Evolutionary conservation across 2,113 vertebrate species (phyloP).

Genomic region (Sterrhoptilus dennistouni): DNA sequence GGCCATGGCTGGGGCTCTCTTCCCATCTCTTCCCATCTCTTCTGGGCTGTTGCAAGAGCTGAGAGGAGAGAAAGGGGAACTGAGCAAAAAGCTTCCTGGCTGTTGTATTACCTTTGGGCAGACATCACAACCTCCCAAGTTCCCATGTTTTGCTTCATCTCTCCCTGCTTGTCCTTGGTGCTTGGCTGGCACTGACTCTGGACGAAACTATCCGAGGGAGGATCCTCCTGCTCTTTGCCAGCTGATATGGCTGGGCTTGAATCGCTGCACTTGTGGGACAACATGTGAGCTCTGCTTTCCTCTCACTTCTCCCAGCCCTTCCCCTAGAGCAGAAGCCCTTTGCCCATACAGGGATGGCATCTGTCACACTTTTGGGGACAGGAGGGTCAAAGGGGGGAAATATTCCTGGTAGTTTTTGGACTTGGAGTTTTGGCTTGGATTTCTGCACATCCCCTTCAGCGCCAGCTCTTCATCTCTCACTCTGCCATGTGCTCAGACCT

Average conservation of each 20-base stretch:
- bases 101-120: neutral
- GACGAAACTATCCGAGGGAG: constrained; percentile 20
- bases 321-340: neutral
- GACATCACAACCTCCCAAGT: neutral
- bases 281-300: neutral
- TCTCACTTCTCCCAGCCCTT: neutral
- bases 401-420: neutral
- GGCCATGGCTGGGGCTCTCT: neutral
- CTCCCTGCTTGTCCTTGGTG: constrained; percentile 18
- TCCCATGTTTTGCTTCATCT: constrained; percentile 29
- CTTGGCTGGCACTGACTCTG: neutral
- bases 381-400: neutral
- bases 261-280: neutral
- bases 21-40: neutral
- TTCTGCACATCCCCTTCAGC: neutral
- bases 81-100: neutral
- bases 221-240: neutral
- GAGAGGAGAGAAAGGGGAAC: constrained; percentile 9
- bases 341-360: neutral
- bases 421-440: neutral
- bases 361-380: neutral
- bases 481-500: neutral
- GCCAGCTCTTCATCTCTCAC: neutral
- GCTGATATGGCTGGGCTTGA: neutral
- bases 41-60: neutral